phyloP scores from a whole-genome alignment of 2,113 vertebrate species.

The Oreochromis aureus region DNA sequence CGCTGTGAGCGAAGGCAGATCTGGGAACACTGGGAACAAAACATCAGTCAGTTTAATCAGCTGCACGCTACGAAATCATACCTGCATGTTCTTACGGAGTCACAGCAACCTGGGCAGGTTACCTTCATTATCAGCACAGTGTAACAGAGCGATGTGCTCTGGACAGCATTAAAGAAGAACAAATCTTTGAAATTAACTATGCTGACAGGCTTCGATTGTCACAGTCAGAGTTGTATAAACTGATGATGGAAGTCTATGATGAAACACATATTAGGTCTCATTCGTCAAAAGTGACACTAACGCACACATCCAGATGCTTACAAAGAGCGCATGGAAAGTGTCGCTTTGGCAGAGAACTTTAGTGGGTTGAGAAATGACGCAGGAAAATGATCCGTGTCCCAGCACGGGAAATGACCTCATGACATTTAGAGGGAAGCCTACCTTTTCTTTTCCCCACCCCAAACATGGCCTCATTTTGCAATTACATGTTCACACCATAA shows the following conservation, averaged over 20 bases:
- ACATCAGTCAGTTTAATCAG: conserved; percentile 58
- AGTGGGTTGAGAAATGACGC: not conserved
- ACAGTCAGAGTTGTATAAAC: not conserved
- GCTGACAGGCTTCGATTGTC: conserved; percentile 31
- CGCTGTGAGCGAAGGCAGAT: conserved; percentile 52
- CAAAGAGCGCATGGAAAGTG: not conserved
- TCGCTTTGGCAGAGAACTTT: not conserved
- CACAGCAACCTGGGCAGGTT: conserved; percentile 6
- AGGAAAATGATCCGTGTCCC: not conserved
- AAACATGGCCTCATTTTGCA: not conserved
- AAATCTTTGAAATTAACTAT: conserved; percentile 6
- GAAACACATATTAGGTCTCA: conserved; percentile 26
- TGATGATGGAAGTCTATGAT: conserved; percentile 25
- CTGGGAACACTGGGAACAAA: conserved; percentile 32
- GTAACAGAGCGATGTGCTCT: conserved; percentile 3
- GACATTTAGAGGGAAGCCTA: not conserved
- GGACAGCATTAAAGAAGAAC: conserved; percentile 35
- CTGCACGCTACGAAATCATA: conserved; percentile 28
- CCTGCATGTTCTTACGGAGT: conserved; percentile 35
- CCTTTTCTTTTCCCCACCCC: not conserved
- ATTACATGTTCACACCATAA: not conserved
- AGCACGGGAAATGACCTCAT: conserved; percentile 11
- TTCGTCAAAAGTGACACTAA: conserved; percentile 18
- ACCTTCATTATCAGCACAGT: not conserved
- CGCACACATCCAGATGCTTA: conserved; percentile 12